phyloP scores from a whole-genome alignment of 2,888 invertebrate species.

The Boloria selene region DNA sequence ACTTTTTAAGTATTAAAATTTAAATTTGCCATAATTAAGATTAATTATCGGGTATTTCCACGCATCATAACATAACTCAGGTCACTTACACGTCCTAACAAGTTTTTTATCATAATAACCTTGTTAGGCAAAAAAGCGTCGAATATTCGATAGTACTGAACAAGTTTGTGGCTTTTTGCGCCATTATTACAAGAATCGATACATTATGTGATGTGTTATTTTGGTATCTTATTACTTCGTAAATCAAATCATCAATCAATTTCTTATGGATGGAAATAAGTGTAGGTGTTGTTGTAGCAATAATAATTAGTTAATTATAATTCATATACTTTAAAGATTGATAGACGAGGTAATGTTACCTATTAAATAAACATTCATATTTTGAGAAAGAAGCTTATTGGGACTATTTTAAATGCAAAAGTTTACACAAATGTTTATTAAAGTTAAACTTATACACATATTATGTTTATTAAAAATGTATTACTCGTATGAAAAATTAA shows the following conservation, averaged over 20 bases:
- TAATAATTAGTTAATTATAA: conserved; percentile 18
- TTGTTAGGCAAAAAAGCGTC: not conserved
- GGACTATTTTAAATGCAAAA: too few species aligned
- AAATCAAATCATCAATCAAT: not conserved
- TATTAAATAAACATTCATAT: not conserved
- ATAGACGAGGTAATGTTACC: conserved; percentile 12
- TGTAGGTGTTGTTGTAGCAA: conserved; percentile 17
- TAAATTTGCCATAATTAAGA: too few species aligned
- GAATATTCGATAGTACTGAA: conserved; percentile 3
- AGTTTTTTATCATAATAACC: not conserved
- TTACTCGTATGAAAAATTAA: not conserved
- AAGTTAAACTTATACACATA: too few species aligned
- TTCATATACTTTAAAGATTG: conserved; percentile 21
- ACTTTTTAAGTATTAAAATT: too few species aligned
- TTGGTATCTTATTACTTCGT: conserved; percentile 1
- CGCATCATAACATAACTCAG: too few species aligned
- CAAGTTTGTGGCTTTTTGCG: conserved; percentile 1
- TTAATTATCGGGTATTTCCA: too few species aligned
- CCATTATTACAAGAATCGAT: conserved; percentile 5
- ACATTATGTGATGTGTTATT: not conserved
- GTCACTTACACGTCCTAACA: not conserved
- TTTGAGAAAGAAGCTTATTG: too few species aligned
- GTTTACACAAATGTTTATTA: too few species aligned
- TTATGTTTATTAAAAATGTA: too few species aligned
- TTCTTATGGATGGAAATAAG: not conserved